These are phyloP conservation scores for Falco novaeseelandiae DNA, from an alignment of 2,797 vertebrate species.

Conservation along the genomic window DNA sequence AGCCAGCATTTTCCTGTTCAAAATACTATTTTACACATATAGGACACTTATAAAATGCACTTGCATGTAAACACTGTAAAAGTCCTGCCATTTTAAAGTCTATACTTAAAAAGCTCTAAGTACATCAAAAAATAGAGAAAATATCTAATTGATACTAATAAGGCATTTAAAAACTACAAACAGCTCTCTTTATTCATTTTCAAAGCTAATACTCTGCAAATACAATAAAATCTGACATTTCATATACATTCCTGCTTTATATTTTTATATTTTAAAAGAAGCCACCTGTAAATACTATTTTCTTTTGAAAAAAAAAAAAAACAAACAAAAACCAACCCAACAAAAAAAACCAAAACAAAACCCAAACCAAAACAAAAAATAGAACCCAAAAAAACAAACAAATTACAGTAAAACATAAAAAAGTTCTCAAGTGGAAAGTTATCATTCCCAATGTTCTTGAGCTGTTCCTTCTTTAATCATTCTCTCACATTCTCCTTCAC, in stretches of 20 bases:
- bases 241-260: slow-evolving; percentile 96
- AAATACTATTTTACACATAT: slow-evolving; percentile 88
- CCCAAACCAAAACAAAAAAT: not conserved
- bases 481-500: slow-evolving; percentile 78
- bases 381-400: slow-evolving; percentile 65
- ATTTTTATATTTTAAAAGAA: slow-evolving; percentile 93
- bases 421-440: slow-evolving; percentile 91
- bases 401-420: slow-evolving; percentile 92
- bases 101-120: slow-evolving; percentile 91
- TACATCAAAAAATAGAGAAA: slow-evolving; percentile 93
- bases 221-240: slow-evolving; percentile 95
- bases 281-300: slow-evolving; percentile 98
- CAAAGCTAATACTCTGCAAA: slow-evolving; percentile 94
- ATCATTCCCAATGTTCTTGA: slow-evolving; percentile 80
- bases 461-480: slow-evolving; percentile 79
- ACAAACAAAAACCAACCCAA: not conserved
- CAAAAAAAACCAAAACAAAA: not conserved
- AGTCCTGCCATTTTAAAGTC: slow-evolving; percentile 88
- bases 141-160: slow-evolving; percentile 90
- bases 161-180: slow-evolving; percentile 93
- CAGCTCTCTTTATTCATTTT: slow-evolving; percentile 89
- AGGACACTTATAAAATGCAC: slow-evolving; percentile 92
- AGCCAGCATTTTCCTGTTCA: slow-evolving; percentile 79
- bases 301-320: slow-evolving; percentile 84
- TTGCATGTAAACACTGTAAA: slow-evolving; percentile 95